Evolutionary conservation across 1,140 invertebrate species (phyloP).

Genomic region (Plectrocnemia conspersa): DNA sequence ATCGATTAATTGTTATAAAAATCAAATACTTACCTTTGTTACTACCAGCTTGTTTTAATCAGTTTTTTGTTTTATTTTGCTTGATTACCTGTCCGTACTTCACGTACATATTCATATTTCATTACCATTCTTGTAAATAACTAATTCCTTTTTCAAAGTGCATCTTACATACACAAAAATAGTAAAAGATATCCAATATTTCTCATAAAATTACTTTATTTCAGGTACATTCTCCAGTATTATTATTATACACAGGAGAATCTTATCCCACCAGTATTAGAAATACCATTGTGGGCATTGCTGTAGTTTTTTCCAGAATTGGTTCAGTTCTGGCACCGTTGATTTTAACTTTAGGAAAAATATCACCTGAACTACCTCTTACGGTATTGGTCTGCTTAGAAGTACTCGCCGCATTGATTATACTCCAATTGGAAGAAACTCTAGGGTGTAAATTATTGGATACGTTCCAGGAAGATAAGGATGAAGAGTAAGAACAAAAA

Average conservation of each 20-base stretch:
- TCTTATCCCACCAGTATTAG: constrained; percentile 63
- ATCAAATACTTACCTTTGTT: too few species aligned
- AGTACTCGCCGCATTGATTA: constrained; percentile 38
- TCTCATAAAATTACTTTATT: not conserved
- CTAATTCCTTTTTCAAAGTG: too few species aligned
- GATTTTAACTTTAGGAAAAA: constrained; percentile 56
- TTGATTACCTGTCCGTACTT: too few species aligned
- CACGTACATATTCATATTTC: too few species aligned
- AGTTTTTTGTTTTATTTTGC: too few species aligned
- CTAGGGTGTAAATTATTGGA: constrained; percentile 42
- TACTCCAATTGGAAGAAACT: constrained; percentile 46
- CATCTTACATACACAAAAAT: not conserved
- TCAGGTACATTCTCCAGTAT: constrained; percentile 54
- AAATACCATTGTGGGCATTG: constrained; percentile 59
- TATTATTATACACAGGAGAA: constrained; percentile 65
- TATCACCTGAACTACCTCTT: constrained; percentile 40
- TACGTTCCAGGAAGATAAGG: constrained; percentile 43
- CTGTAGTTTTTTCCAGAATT: constrained; percentile 58
- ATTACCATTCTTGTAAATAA: too few species aligned
- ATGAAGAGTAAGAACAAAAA: not conserved
- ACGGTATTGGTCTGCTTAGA: constrained; percentile 40
- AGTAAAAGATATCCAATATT: not conserved
- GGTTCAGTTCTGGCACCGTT: constrained; percentile 65
- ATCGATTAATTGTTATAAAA: too few species aligned
- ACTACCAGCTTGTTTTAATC: too few species aligned